Base-by-base conservation (phyloP, 2,888 invertebrate species). In the Drosophila nr. fundita region DNA sequence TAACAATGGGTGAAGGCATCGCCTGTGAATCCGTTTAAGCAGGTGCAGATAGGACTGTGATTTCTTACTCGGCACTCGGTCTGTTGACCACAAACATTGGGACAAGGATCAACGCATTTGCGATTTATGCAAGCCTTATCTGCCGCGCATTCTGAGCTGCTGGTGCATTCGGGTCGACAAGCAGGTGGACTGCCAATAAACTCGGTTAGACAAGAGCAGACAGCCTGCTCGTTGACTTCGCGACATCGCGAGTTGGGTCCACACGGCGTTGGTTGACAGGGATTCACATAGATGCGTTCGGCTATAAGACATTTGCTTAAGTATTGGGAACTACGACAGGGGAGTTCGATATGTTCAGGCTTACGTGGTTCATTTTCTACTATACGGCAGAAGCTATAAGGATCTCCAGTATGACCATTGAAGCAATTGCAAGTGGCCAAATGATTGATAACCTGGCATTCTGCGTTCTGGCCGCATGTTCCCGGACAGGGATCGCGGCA, bases 191-290 rank as follows among this genome's bases (percentile, higher is more conserved):
- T 94, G 54, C 96, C 96, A 62, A 94, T 94, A 83, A 95, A 96
- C 77, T 94, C 94, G 53, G 94, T 94, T 74, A 95, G 92, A 89
- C 97, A 97, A 58, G 96, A 95, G 90, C 97, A 97, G 27, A 96
- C 94, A 0, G 95, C 95, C 93, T 96, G 96, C 32, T 94, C 94
- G 82, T 96, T 96, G 32, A 95, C 91, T 91, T 95, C 96, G 82
- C 95, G 95, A 89, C 97, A 97, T 83, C 96, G 94, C 76, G 97
- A 97, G 90, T 97, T 97, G 8, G 97, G 95, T 42, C 97, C 97
- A 91, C 97, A 98, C 0, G 97, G 97, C 4, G 96, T 95, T 59
- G 97, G 97, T 75, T 94, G 93, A 89, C 97, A 97, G 3, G 97
- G 97, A 87, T 95, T 94, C 5, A 93, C 90, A 68, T 94, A 93